Evolutionary conservation across 2,113 vertebrate species (phyloP), one percentile per base, ranked within the genome.

Genomic region (Limanda limanda): DNA sequence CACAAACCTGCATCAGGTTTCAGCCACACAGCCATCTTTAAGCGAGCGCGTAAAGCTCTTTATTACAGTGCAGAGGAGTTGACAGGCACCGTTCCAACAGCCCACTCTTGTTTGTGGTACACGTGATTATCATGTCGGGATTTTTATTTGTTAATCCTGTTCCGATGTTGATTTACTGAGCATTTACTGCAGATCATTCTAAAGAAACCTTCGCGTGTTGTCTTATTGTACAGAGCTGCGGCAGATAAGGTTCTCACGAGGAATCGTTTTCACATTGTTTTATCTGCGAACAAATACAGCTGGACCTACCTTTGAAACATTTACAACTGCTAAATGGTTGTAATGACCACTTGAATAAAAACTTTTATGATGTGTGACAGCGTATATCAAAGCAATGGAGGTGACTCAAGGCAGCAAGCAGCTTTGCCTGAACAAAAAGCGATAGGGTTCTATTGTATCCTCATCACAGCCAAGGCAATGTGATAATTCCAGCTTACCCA

Each of bases 1-100:
- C 82, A 81, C 81, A 76, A 84, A 90, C 78, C 81, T 85, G 82
- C 74, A 87, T 88, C 77, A 88, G 79, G 78, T 79, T 82, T 78
- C 74, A 84, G 68, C 60, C 31, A 3, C 69, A 86, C 64, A 81
- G 78, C 59, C 76, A 48, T 82, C 82, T 88, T 77, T 78, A 82
- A 65, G 74, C 60, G 68, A 45, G 71, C 54, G 79, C 87, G 88
- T 76, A 83, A 77, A 86, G 85, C 81, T 76, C 71, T 89, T 88
- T 86, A 87, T 89, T 85, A 79, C 64, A 87, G 88, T 62, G 75
- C 55, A 42, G 62, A 59, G 58, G 58, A 63, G 72, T 83, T 78
- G 57, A 54, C 27, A 62, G 56, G 62, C 58, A 27, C 56, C 65
- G 71, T 52, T 86, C 83, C 63, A 74, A 68, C 77, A 68, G 48